Conservation (phyloP, 37 sponge, comb jelly and placozoan species). For the Beroe ovata region DNA sequence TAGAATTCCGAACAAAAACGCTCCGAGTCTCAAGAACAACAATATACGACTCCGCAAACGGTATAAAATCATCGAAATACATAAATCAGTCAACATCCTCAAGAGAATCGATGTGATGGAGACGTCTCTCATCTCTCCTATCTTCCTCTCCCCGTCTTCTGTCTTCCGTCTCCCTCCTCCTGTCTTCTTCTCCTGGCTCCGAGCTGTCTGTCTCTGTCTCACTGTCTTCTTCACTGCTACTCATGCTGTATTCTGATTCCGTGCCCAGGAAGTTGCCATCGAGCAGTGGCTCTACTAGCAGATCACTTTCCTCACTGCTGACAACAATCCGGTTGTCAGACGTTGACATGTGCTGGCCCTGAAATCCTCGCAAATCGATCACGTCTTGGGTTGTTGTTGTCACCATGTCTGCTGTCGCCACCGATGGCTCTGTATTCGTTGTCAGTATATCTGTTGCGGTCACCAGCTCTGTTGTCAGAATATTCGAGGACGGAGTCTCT, state of each 20-base stretch:
- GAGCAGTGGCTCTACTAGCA: neutral
- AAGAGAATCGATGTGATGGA: too few species aligned
- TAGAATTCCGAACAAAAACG: too few species aligned
- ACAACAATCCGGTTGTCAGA: neutral
- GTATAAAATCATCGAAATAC: neutral
- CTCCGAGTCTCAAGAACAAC: too few species aligned
- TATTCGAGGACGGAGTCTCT: too few species aligned
- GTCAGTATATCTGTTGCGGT: neutral
- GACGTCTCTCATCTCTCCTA: too few species aligned
- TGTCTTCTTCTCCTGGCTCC: neutral
- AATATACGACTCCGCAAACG: too few species aligned
- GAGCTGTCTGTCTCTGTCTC: neutral
- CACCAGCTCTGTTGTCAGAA: too few species aligned
- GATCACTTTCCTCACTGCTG: neutral
- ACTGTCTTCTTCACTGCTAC: neutral
- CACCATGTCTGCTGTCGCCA: neutral
- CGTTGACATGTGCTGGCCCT: neutral
- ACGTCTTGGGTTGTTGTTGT: neutral
- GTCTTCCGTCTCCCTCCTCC: neutral
- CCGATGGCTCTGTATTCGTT: too few species aligned
- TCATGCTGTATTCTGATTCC: neutral
- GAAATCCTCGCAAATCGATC: neutral
- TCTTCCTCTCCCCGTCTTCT: neutral
- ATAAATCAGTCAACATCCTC: neutral
- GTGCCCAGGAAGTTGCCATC: neutral